Evolutionary conservation across 2,888 invertebrate species (phyloP).

Genomic region (Meghimatium bilineatum): DNA sequence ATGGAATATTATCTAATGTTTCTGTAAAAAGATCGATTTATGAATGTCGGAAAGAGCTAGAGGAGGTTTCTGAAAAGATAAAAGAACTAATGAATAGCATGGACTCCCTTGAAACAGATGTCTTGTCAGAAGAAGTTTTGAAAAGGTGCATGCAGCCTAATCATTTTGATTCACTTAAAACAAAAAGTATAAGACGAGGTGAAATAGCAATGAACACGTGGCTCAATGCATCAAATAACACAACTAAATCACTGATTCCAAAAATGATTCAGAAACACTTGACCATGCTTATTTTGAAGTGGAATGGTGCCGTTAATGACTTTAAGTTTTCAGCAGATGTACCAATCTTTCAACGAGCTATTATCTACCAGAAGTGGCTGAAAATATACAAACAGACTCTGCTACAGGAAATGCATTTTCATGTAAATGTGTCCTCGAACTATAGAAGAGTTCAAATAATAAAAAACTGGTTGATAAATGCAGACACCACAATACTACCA

Average conservation of each 20-base stretch:
- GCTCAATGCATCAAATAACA: slow-evolving; percentile 21
- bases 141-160: slow-evolving; percentile 51
- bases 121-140: slow-evolving; percentile 50
- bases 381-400: neutral
- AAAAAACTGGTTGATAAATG: neutral
- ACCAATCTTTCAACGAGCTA: neutral
- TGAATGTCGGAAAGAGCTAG: slow-evolving; percentile 52
- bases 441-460: neutral
- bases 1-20: slow-evolving; percentile 45
- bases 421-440: neutral
- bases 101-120: slow-evolving; percentile 51
- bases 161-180: slow-evolving; percentile 49
- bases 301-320: neutral
- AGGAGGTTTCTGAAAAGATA: slow-evolving; percentile 49
- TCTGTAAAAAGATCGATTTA: slow-evolving; percentile 53
- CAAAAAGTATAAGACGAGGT: neutral
- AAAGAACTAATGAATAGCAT: slow-evolving; percentile 52
- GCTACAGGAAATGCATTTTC: neutral
- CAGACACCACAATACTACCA: neutral
- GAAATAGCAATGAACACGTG: neutral
- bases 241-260: neutral
- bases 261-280: slow-evolving; percentile 31
- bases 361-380: neutral
- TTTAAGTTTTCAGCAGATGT: neutral
- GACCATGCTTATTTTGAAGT: slow-evolving; percentile 25